These are phyloP conservation scores for Ceratosolen solmsi DNA, from an alignment of 1,140 invertebrate species.

Conservation along the genomic window DNA sequence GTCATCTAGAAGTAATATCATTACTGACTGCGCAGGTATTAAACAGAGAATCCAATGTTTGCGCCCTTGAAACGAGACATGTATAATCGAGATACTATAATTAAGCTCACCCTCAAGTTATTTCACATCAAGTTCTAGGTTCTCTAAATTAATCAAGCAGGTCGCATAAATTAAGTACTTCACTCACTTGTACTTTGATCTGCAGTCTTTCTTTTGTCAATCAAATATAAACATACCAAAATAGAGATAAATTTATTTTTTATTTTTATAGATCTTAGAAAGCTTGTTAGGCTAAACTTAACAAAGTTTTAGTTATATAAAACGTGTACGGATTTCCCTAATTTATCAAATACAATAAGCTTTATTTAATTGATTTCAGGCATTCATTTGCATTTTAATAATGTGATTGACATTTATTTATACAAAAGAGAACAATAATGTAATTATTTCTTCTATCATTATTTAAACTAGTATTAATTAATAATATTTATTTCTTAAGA, in stretches of 20 bases:
- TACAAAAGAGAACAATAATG: no score
- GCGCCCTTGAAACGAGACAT: neutral
- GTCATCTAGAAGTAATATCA: no score
- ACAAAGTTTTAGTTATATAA: neutral
- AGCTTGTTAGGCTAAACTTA: neutral
- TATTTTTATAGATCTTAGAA: neutral
- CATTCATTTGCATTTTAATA: no score
- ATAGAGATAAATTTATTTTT: neutral
- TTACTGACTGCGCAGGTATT: neutral
- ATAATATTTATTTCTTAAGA: no score
- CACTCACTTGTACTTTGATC: neutral
- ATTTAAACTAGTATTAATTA: no score
- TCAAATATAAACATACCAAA: neutral
- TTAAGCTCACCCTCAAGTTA: neutral
- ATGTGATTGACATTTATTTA: no score
- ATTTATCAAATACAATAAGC: no score
- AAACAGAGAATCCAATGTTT: no score
- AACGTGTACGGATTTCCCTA: neutral
- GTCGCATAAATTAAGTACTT: neutral
- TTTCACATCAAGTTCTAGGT: neutral
- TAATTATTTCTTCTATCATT: no score
- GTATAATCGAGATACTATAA: constrained; percentile 17
- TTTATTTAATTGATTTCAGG: no score
- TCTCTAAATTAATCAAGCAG: neutral
- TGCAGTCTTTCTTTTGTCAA: neutral